Base-by-base conservation (phyloP, 2,113 vertebrate genomes). In the Rhagologus leucostigma region DNA sequence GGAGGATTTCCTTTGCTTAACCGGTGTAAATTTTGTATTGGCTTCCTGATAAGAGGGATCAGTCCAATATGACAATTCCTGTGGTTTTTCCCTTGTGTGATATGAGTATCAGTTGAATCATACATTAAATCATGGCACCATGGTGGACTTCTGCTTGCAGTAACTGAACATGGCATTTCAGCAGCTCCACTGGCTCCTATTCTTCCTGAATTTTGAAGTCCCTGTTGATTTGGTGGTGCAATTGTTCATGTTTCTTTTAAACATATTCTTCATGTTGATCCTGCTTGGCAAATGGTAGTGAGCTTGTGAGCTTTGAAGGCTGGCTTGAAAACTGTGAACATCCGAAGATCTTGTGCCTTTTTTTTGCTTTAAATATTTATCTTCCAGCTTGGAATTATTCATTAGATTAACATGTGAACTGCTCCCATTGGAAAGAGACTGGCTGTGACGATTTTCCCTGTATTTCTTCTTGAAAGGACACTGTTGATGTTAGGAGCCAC, bases 311-410 rank as follows among this genome's bases (percentile, higher is more conserved):
- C 74, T 95, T 68, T 83, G 89, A 83, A 84, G 89, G 76, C 83
- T 95, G 87, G 50, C 79, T 95, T 87, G 70, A 75, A 96, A 96
- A 94, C 85, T 47, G 76, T 69, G 35, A 97, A 65, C 83, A 56
- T 90, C 92, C 75, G 85, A 95, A 67, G 83, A 83, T 73, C 63
- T 89, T 94, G 78, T 67, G 60, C 75, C 47, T 90, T 89, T 86
- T 94, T 86, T 90, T 77, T 0, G 1, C 87, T 84, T 95, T 97
- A 96, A 97, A 97, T 97, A 97, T 97, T 97, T 69, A 97, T 97
- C 87, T 93, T 60, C 73, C 44, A 71, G 80, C 52, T 89, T 97
- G 95, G 95, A 97, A 97, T 97, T 96, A 97, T 97, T 97, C 95
- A 97, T 96, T 92, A 80, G 80, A 83, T 95, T 95, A 96, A 95